Percentiles rank a stretch among this genome's conserved stretches.
Evolutionary conservation across 1,140 invertebrate species (phyloP).

Genomic region (Paracyclopina nana): DNA sequence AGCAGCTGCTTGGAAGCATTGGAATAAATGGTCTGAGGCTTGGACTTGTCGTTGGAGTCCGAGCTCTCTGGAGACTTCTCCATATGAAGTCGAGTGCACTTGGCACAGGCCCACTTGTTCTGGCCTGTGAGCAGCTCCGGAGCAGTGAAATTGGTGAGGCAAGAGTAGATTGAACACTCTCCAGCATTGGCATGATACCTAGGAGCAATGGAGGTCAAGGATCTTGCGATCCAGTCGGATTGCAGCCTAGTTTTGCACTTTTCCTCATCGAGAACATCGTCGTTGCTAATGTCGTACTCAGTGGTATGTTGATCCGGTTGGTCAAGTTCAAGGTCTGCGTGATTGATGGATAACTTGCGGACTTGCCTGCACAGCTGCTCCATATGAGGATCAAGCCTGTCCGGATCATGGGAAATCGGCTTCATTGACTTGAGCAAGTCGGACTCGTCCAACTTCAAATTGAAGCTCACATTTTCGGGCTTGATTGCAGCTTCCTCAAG

Average conservation of each 20-base stretch:
- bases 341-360: background rate
- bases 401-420: background rate
- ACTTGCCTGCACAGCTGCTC: slow-evolving; percentile 2
- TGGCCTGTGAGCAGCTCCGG: slow-evolving; percentile 65
- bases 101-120: slow-evolving; percentile 79
- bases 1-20: slow-evolving; percentile 79
- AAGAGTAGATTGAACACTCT: slow-evolving; percentile 59
- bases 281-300: background rate
- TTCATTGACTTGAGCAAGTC: background rate
- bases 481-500: background rate
- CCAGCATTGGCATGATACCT: slow-evolving; percentile 44
- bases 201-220: slow-evolving; percentile 22
- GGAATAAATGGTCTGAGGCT: slow-evolving; percentile 56
- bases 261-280: background rate
- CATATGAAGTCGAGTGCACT: slow-evolving; percentile 43
- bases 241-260: background rate
- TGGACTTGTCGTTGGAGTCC: slow-evolving; percentile 22
- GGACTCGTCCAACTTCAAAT: too few relatives aligned
- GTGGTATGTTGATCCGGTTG: too few relatives aligned
- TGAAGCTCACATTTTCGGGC: too few relatives aligned
- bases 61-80: background rate
- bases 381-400: slow-evolving; percentile 5
- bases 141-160: slow-evolving; percentile 73
- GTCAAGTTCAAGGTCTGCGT: too few relatives aligned
- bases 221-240: slow-evolving; percentile 20